Conservation (phyloP, 1,140 invertebrate genomes). For the Lutraria rhynchaena region DNA sequence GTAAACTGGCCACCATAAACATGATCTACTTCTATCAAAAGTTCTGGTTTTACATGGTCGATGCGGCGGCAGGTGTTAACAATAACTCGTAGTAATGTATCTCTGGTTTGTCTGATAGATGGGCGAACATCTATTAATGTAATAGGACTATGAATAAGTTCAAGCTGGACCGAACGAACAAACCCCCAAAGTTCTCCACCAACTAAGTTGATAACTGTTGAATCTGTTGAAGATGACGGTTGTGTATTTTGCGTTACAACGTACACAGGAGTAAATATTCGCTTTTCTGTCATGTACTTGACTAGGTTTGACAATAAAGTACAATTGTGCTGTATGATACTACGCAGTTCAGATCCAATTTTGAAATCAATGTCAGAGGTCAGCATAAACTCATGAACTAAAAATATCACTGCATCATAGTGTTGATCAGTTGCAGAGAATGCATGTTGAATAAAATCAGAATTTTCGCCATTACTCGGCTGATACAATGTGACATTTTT, state of each 20-base stretch:
- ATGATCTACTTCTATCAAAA: not conserved
- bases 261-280: not conserved
- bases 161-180: conserved; percentile 11
- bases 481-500: not conserved
- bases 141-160: conserved; percentile 15
- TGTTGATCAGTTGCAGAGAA: not conserved
- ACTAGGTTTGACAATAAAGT: not conserved
- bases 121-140: conserved; percentile 30
- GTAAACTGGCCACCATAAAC: conserved; percentile 5
- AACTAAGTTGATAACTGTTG: not conserved
- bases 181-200: conserved; percentile 42
- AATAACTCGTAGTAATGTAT: conserved; percentile 5
- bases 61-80: not conserved
- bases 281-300: not conserved
- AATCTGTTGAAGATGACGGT: not conserved
- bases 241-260: conserved; percentile 43
- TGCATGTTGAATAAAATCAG: not conserved
- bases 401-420: not conserved
- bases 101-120: not conserved
- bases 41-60: not conserved
- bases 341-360: no score
- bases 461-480: no score
- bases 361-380: no score
- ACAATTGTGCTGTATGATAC: not conserved
- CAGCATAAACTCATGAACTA: not conserved